Evolutionary conservation across 2,113 vertebrate genomes (phyloP), one percentile per base, ranked within the genome.

Genomic region (Pluvianellus socialis): DNA sequence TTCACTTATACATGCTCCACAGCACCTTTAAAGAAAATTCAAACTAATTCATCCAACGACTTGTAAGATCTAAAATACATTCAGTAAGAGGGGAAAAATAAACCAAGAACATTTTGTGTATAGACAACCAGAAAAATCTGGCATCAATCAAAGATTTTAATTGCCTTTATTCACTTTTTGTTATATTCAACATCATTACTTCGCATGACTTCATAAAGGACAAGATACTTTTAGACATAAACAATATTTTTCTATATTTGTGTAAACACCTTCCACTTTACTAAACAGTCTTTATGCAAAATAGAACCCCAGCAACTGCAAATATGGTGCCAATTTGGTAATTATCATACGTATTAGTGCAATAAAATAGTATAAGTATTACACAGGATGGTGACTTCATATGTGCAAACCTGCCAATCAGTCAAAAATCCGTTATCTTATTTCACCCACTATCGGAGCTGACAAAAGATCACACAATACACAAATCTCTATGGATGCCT

Each of bases 21-120:
- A 63, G 33, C n/a, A 92, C 42, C 52, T 47, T 23, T 83, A 62
- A 88, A 85, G 58, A 90, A 92, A 94, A 61, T 83, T 52, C 33
- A 58, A 95, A 32, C 30, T 75, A n/a, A 61, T 92, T 89, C 80
- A 40, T 94, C 53, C 71, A 53, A 90, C 33, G 27, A 86, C 27
- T 61, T 59, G 5, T 11, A 73, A 70, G 16, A 58, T 27, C 16
- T 44, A 47, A 93, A 97, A 65, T 40, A 59, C 22, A 38, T 66
- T 7, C 18, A 88, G 56, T 53, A 63, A 63, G 26, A 16, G 12
- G 6, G 11, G 6, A 55, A 18, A 24, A 45, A n/a, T 35, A 33
- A 9, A 0, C 5, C 4, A 35, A 73, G 20, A 85, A 72, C 9
- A 20, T 50, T 59, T 45, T 65, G 5, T 35, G 23, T 12, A 33